Percentiles rank a stretch among this genome's conserved stretches.
phyloP scores from a whole-genome alignment of 2,113 vertebrate species.

The Epinephelus cyanopodus region DNA sequence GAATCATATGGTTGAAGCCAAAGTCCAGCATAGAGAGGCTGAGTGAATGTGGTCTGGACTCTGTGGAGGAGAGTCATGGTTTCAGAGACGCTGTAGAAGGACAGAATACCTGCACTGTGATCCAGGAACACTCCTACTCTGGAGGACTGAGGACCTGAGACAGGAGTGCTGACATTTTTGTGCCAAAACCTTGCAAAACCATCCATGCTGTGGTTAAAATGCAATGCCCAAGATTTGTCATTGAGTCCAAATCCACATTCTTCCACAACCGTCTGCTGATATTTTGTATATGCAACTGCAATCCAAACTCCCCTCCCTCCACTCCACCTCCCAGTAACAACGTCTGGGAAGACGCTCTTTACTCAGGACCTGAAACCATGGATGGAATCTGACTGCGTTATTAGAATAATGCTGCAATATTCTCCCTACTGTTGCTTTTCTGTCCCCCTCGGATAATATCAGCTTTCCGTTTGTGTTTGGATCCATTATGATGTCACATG shows the following conservation, averaged over 20 bases:
- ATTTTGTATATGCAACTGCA: slow-evolving; percentile 12
- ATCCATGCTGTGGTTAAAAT: no score
- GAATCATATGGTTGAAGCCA: no score
- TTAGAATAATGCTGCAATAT: background rate
- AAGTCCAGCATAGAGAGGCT: no score
- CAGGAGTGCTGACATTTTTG: no score
- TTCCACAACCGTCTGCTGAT: background rate
- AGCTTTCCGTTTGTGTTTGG: slow-evolving; percentile 4
- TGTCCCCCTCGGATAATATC: slow-evolving; percentile 19
- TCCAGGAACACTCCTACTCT: no score
- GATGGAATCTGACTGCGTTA: slow-evolving; percentile 34
- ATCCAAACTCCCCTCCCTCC: background rate
- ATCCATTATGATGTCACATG: background rate
- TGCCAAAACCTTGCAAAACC: no score
- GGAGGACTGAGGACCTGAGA: no score
- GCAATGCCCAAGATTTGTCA: no score
- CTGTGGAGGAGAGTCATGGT: no score
- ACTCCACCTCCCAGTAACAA: slow-evolving; percentile 43
- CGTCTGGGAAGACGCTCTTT: slow-evolving; percentile 34
- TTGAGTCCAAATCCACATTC: slow-evolving; percentile 6
- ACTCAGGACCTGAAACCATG: slow-evolving; percentile 29
- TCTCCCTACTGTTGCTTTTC: slow-evolving; percentile 1
- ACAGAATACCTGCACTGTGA: no score
- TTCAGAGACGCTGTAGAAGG: no score
- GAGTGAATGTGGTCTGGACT: no score